Conservation (phyloP, 1,140 invertebrate genomes). For the Ceratosolen solmsi region DNA sequence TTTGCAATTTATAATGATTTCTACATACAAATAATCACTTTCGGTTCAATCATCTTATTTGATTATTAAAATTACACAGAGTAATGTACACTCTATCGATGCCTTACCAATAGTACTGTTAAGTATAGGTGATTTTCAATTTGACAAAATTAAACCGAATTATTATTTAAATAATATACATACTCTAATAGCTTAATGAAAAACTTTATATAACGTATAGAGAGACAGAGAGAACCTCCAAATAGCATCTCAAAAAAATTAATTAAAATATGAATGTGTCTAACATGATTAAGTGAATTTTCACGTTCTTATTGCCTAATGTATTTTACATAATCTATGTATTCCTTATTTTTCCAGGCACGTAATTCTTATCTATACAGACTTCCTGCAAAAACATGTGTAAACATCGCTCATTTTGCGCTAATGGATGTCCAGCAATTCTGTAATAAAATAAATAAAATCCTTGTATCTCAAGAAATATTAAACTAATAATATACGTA, state of each 20-base stretch:
- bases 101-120: constrained; percentile 29
- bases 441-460: constrained; percentile 76
- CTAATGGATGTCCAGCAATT: constrained; percentile 99
- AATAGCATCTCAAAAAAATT: constrained; percentile 46
- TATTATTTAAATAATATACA: constrained; percentile 50
- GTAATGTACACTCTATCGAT: constrained; percentile 45
- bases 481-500: too few relatives aligned
- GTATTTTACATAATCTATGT: constrained; percentile 77
- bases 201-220: constrained; percentile 50
- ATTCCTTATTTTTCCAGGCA: constrained; percentile 99
- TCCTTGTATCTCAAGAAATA: too few relatives aligned
- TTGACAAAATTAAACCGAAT: constrained; percentile 34
- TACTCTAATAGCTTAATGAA: constrained; percentile 41
- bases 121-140: constrained; percentile 28
- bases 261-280: constrained; percentile 50
- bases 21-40: constrained; percentile 37
- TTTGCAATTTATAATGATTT: constrained; percentile 44
- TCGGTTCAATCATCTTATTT: constrained; percentile 26
- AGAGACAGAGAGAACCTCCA: constrained; percentile 51
- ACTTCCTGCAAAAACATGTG: constrained; percentile 99
- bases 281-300: constrained; percentile 43
- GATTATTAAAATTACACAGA: constrained; percentile 39
- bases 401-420: constrained; percentile 98
- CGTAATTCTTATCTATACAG: constrained; percentile 98
- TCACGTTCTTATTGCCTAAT: constrained; percentile 51